Conservation (phyloP, 1,140 invertebrate genomes). For the Pristionchus pacificus region DNA sequence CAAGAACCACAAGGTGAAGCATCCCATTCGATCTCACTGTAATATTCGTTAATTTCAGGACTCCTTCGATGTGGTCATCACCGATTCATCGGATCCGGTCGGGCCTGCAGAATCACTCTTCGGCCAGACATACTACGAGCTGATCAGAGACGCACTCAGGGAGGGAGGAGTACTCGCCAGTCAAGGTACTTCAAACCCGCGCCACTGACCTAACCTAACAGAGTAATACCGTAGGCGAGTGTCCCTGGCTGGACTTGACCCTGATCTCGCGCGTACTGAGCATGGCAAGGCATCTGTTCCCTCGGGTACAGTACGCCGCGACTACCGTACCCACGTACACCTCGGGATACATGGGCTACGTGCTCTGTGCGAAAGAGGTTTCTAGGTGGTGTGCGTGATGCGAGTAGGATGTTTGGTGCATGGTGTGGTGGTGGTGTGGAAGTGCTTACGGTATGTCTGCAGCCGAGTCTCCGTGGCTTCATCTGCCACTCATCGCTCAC, state of each 20-base stretch:
- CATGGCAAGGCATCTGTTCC: slow-evolving; percentile 74
- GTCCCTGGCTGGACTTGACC: slow-evolving; percentile 78
- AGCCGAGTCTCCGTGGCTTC: slow-evolving; percentile 84
- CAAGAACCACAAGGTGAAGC: slow-evolving; percentile 68
- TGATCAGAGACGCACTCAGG: slow-evolving; percentile 77
- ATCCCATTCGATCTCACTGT: background rate
- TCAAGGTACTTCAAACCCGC: slow-evolving; percentile 65
- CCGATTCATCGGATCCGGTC: slow-evolving; percentile 92
- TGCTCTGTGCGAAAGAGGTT: slow-evolving; percentile 73
- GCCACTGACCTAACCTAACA: too few species aligned
- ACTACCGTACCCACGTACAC: slow-evolving; percentile 89
- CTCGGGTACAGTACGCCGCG: slow-evolving; percentile 72
- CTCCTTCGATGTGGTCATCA: slow-evolving; percentile 95
- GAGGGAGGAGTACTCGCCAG: slow-evolving; percentile 84
- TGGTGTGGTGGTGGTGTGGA: too few species aligned
- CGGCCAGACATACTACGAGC: slow-evolving; percentile 78
- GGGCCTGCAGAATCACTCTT: slow-evolving; percentile 70
- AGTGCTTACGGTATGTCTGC: slow-evolving; percentile 63
- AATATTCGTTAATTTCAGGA: slow-evolving; percentile 48
- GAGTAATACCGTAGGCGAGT: slow-evolving; percentile 85
- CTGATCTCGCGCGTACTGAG: slow-evolving; percentile 73
- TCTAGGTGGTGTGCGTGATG: too few species aligned
- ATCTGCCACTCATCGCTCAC: slow-evolving; percentile 72
- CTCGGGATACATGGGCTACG: slow-evolving; percentile 87
- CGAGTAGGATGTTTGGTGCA: too few species aligned